A percentile compares a stretch with the other conserved stretches of the same genome.
Conservation (phyloP, 2,888 invertebrate species). For the Chalcosyrphus nemorum region DNA sequence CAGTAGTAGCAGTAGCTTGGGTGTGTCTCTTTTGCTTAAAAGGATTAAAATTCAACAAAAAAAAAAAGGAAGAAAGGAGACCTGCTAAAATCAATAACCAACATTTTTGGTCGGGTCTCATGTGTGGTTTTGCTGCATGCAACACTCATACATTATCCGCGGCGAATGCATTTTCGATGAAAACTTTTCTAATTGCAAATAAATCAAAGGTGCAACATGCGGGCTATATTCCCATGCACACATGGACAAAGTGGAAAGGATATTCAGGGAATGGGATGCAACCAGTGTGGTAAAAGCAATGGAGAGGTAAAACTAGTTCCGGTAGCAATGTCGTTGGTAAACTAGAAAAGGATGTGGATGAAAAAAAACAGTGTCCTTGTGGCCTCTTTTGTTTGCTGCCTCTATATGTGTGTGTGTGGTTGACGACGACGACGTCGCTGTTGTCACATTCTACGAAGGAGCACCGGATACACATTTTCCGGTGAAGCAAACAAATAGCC, state of each 20-base stretch:
- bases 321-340: constrained; percentile 54
- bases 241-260: too few species aligned
- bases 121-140: constrained; percentile 41
- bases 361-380: constrained; percentile 58
- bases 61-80: background rate
- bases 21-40: background rate
- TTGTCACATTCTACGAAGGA: constrained; percentile 29
- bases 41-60: constrained; percentile 8
- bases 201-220: constrained; percentile 71
- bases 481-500: constrained; percentile 58
- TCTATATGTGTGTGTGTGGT: background rate
- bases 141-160: constrained; percentile 49
- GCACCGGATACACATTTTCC: constrained; percentile 60
- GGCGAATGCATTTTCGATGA: constrained; percentile 53
- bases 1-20: too few species aligned
- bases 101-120: constrained; percentile 27
- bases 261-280: constrained; percentile 18
- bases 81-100: constrained; percentile 47
- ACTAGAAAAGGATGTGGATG: constrained; percentile 58
- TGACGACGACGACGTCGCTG: constrained; percentile 10
- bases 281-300: constrained; percentile 21
- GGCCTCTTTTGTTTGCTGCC: constrained; percentile 21
- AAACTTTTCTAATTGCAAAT: constrained; percentile 67
- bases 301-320: constrained; percentile 37
- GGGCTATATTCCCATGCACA: background rate